These are phyloP conservation scores for Phycodurus eques DNA, from an alignment of 2,113 vertebrate species.

Conservation along the genomic window DNA sequence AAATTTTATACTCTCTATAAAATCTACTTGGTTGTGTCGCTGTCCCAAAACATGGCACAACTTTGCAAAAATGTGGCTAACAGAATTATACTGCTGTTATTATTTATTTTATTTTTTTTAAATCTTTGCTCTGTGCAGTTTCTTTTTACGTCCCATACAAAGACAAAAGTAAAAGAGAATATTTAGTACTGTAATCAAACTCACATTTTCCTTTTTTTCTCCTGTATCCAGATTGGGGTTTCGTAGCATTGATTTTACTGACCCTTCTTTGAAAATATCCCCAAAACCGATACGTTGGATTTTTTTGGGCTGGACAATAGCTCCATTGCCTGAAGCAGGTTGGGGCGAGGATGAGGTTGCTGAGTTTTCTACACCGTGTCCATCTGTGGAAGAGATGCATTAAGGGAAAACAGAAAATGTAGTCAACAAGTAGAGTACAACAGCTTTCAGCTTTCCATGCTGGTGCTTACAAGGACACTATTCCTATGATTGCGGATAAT, in stretches of 20 bases:
- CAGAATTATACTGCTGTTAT: neutral
- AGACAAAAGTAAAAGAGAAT: neutral
- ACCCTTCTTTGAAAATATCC: slow-evolving; percentile 93
- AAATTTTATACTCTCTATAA: neutral
- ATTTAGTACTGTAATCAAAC: slow-evolving; percentile 2
- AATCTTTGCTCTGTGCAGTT: neutral
- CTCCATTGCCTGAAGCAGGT: slow-evolving; percentile 71
- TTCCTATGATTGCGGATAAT: no score
- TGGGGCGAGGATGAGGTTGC: slow-evolving; percentile 74
- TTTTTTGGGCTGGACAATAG: slow-evolving; percentile 88
- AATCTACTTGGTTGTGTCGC: neutral
- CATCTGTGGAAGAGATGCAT: slow-evolving; percentile 46
- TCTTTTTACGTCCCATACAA: neutral
- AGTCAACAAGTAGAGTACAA: neutral
- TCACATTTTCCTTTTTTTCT: slow-evolving; percentile 88
- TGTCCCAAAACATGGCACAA: neutral
- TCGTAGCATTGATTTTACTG: slow-evolving; percentile 85
- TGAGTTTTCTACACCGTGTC: slow-evolving; percentile 43
- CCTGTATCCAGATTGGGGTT: slow-evolving; percentile 78
- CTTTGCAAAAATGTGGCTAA: neutral
- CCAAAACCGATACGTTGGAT: slow-evolving; percentile 91
- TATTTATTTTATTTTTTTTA: neutral
- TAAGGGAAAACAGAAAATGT: neutral
- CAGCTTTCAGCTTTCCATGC: neutral
- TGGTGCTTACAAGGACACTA: neutral